Evolutionary conservation across 2,797 vertebrate species (phyloP).

Genomic region (Leptatherina wallacei): DNA sequence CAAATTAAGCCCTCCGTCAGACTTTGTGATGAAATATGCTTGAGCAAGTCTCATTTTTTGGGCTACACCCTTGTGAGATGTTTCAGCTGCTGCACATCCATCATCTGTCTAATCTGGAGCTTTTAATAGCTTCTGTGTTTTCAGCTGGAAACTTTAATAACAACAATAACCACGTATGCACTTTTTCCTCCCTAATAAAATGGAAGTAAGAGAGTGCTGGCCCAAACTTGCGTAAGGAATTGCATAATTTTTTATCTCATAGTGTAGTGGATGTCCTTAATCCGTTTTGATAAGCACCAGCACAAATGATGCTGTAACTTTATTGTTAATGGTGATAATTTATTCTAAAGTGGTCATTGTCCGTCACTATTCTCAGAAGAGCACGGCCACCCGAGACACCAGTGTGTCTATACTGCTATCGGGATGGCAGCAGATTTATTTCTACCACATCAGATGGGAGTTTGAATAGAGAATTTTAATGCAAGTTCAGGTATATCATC

Average conservation of each 20-base stretch:
- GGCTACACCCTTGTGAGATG: background rate
- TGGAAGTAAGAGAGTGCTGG: background rate
- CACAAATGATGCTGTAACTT: background rate
- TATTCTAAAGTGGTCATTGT: background rate
- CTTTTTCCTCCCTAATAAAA: background rate
- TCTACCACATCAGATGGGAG: background rate
- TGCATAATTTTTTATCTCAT: background rate
- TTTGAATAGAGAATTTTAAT: background rate
- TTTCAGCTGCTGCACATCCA: background rate
- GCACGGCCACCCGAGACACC: background rate
- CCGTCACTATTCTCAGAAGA: background rate
- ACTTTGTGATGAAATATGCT: background rate
- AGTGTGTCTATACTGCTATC: background rate
- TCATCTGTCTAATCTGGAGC: constrained; percentile 2
- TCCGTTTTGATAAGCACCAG: background rate
- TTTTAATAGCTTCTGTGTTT: background rate
- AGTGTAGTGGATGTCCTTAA: background rate
- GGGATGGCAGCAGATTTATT: background rate
- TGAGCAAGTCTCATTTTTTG: background rate
- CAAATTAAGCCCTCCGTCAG: background rate
- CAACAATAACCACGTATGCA: background rate
- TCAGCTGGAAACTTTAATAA: background rate
- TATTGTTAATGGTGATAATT: background rate
- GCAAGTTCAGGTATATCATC: background rate
- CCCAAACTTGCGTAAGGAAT: background rate